Evolutionary conservation across 2,888 invertebrate species (phyloP).

Genomic region (Eilema depressum): DNA sequence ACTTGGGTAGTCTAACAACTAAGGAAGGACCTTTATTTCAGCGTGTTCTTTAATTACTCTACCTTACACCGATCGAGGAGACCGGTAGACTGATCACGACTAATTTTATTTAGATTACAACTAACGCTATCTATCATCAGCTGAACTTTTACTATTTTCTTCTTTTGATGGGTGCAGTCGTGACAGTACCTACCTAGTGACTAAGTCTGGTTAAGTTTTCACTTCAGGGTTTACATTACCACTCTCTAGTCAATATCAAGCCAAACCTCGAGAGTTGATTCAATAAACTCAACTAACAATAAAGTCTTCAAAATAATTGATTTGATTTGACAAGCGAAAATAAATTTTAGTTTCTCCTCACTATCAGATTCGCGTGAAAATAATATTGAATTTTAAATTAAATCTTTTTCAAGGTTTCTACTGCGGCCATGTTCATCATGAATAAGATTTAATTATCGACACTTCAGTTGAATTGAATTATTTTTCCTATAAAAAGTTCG

Average conservation of each 20-base stretch:
- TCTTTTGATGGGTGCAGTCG: neutral
- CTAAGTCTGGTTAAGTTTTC: neutral
- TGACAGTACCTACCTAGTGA: no score
- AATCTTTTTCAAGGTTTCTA: neutral
- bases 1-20: neutral
- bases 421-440: neutral
- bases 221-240: no score
- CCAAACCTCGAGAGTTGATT: neutral
- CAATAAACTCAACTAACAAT: neutral
- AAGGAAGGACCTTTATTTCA: neutral
- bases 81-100: neutral
- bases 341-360: neutral
- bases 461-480: neutral
- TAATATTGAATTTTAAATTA: neutral
- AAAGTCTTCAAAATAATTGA: neutral
- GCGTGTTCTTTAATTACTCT: neutral
- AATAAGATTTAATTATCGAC: neutral
- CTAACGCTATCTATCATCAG: neutral
- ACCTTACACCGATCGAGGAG: neutral
- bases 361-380: neutral
- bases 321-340: neutral
- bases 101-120: neutral
- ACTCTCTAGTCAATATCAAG: no score
- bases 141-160: neutral
- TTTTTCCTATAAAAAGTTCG: conserved; percentile 4